Percentiles rank a stretch among this genome's conserved stretches.
Conservation (phyloP, 2,888 invertebrate genomes). For the Ennomos quercinarius region DNA sequence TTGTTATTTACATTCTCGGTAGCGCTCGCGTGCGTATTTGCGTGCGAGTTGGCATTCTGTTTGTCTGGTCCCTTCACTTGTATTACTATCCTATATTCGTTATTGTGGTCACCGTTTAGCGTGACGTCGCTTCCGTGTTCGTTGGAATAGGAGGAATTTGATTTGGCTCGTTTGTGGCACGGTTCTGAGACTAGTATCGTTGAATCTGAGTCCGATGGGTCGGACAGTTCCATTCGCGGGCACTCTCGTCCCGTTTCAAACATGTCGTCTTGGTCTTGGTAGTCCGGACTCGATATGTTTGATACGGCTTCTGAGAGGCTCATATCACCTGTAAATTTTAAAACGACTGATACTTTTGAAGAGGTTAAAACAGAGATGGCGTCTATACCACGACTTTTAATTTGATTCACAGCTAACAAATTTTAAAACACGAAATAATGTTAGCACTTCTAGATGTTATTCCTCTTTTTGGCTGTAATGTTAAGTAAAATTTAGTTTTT, state of each 20-base stretch:
- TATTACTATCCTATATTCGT: constrained; percentile 92
- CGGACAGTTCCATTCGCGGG: constrained; percentile 93
- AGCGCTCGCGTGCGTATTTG: constrained; percentile 18
- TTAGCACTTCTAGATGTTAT: too few species aligned
- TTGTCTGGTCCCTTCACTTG: constrained; percentile 85
- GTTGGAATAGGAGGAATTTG: constrained; percentile 74
- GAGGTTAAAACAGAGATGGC: too few species aligned
- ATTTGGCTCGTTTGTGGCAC: constrained; percentile 84
- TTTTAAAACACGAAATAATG: too few species aligned
- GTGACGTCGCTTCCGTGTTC: constrained; percentile 86
- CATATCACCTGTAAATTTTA: constrained; percentile 86
- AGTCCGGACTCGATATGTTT: constrained; percentile 95
- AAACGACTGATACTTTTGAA: too few species aligned
- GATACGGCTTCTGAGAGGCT: constrained; percentile 94
- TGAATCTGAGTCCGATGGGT: constrained; percentile 95
- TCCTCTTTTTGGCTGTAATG: too few species aligned
- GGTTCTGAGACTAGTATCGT: constrained; percentile 94
- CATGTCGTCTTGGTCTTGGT: constrained; percentile 94
- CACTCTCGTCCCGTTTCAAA: constrained; percentile 91
- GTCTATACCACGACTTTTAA: too few species aligned
- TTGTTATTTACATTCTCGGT: constrained; percentile 72
- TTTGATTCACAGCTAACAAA: too few species aligned
- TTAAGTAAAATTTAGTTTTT: too few species aligned
- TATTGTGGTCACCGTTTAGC: constrained; percentile 77
- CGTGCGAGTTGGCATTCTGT: constrained; percentile 57